phyloP scores from a whole-genome alignment of 2,113 vertebrate species.

The Cricetomys ansorgei region DNA sequence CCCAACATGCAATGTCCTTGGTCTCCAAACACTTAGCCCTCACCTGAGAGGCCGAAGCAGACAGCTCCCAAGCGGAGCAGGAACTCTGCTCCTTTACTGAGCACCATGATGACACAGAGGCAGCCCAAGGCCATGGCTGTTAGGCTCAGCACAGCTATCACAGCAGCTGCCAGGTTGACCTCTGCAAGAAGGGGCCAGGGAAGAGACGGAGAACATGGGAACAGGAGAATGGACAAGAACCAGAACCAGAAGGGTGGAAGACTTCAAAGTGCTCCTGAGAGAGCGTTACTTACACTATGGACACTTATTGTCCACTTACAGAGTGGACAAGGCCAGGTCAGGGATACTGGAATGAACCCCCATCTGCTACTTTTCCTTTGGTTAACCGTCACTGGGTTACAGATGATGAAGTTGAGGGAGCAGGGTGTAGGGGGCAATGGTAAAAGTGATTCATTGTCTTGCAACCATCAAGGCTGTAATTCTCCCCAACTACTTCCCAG shows the following conservation, averaged over 20 bases:
- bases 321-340: not conserved
- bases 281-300: not conserved
- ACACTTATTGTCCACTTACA: no score
- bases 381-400: no score
- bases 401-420: not conserved
- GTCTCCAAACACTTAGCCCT: constrained; percentile 28
- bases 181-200: constrained; percentile 78
- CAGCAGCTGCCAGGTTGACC: constrained; percentile 89
- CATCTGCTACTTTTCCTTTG: not conserved
- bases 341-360: no score
- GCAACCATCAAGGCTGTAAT: not conserved
- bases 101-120: constrained; percentile 92
- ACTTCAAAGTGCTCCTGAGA: not conserved
- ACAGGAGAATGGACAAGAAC: not conserved
- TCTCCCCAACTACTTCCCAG: not conserved
- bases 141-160: constrained; percentile 90
- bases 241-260: not conserved
- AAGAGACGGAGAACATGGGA: not conserved
- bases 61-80: constrained; percentile 93
- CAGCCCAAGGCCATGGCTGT: constrained; percentile 91
- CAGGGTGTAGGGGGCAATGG: fast-evolving
- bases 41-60: constrained; percentile 94
- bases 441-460: fast-evolving
- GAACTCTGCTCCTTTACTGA: constrained; percentile 92
- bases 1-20: not conserved